Evolutionary conservation across 2,888 invertebrate species (phyloP), one percentile per base, ranked within the genome.

Genomic region (Keiferia lycopersicella): DNA sequence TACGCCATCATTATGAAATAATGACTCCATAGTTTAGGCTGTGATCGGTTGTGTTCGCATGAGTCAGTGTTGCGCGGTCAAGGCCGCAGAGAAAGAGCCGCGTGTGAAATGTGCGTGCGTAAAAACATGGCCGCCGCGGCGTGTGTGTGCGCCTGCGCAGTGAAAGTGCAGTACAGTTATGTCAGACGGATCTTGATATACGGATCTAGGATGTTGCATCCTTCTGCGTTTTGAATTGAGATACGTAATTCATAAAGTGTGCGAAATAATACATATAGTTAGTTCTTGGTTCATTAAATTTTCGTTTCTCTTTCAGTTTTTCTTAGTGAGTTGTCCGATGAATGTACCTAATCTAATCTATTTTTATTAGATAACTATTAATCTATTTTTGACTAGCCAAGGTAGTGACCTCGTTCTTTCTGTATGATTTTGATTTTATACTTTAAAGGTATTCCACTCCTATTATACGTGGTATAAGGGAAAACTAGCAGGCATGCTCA

Each of bases 21-120:
- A 45, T 16, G 4, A 45, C 45, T 1, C n/a, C n/a, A 50, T n/a
- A 20, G 20, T 18, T 20, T 6, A 18, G 11, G 12, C 51, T 20
- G 22, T 22, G 6, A 12, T 18, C 51, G 18, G 18, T 12, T 18
- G 18, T 1, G 18, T 12, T 16, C 11, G 20, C 20, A 10, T 51
- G 51, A 51, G 51, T 51, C 51, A 51, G 30, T 16, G n/a, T 8
- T 4, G 34, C 34, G 34, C 56, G 72, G 75, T 74, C 74, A 74
- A 73, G 74, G 74, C 53, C 69, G 65, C 63, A 63, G 69, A 61
- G 70, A 69, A 68, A 74, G 73, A 70, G 63, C 14, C 58, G n/a
- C n/a, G 1, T 45, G 16, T 16, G 45, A n/a, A 45, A n/a, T 16
- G 45, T 10, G 63, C 68, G 65, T 66, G 51, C 51, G 51, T 16